Base-by-base conservation (phyloP, 2,888 invertebrate species). In the Gymnocheta viridis region DNA sequence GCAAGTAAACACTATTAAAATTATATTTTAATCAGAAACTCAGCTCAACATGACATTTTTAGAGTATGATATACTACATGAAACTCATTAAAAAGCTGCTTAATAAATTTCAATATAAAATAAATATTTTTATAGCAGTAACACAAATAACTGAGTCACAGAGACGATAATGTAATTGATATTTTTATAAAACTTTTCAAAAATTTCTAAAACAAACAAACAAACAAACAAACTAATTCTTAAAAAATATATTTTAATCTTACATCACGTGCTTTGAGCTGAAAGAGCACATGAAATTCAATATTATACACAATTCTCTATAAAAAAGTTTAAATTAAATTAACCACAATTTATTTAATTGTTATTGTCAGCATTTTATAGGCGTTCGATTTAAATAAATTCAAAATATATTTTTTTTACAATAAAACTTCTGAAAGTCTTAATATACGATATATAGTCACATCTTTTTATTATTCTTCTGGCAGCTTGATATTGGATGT, bases 321-420 rank as follows among this genome's bases (percentile, higher is more conserved):
- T n/a, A n/a, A n/a, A n/a, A n/a, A 6, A 38, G 7, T 10, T 29
- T 10, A 6, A 32, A 29, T 58, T 35, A 32, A 60, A 22, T 38
- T 32, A 32, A 49, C 29, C 47, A 29, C 29, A 49, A 66, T 49
- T 32, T 0, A 14, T 27, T 47, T 19, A 32, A 66, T 19, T 19
- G 19, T 19, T 66, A 32, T 47, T 66, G 41, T 66, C 19, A 47
- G 19, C 6, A 10, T 29, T 60, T 60, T 58, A 58, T 35, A 35
- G 19, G 10, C 22, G 14, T 19, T 47, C 10, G 3, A 19, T 66
- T 66, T 70, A 19, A 56, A 17, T 29, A 12, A 56, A 70, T 0
- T 14, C 14, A 19, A 41, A 41, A 10, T 1, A 5, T 44, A 6
- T 17, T 29, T 56, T 19, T 29, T 41, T 12, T 10, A 10, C 24